Conservation (phyloP, 2,888 invertebrate genomes). For the Parascotia fuliginaria region DNA sequence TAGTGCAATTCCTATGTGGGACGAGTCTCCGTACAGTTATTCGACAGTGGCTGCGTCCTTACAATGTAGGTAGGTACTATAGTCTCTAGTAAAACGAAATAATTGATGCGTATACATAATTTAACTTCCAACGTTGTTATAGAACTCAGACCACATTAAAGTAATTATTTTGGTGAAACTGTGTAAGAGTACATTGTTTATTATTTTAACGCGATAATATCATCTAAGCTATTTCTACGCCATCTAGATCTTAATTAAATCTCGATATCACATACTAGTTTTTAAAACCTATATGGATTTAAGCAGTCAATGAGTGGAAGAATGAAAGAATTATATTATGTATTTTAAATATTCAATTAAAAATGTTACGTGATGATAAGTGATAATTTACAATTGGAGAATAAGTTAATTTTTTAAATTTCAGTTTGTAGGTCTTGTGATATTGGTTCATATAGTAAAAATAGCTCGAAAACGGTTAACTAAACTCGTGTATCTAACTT, state of each 20-base stretch:
- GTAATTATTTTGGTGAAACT: constrained; percentile 40
- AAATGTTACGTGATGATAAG: too few relatives aligned
- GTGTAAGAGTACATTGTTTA: constrained; percentile 45
- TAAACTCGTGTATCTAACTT: constrained; percentile 47
- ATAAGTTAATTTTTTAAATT: constrained; percentile 12
- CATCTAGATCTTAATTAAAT: constrained; percentile 47
- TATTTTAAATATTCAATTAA: constrained; percentile 1
- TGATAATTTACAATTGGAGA: not conserved
- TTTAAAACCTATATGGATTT: constrained; percentile 40
- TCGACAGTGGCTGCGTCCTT: constrained; percentile 37
- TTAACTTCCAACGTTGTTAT: constrained; percentile 18
- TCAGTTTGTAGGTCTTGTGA: constrained; percentile 16
- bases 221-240: constrained; percentile 45
- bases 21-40: constrained; percentile 45
- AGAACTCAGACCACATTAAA: constrained; percentile 24
- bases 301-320: constrained; percentile 9
- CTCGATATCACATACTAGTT: constrained; percentile 40
- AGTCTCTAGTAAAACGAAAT: constrained; percentile 31
- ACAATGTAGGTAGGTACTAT: constrained; percentile 22
- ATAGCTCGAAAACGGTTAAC: constrained; percentile 42
- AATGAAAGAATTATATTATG: constrained; percentile 15
- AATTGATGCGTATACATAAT: constrained; percentile 30
- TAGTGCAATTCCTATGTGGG: constrained; percentile 52
- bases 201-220: constrained; percentile 48
- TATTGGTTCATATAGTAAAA: constrained; percentile 38